Conservation (phyloP, 2,113 vertebrate species). For the Entelurus aequoreus region DNA sequence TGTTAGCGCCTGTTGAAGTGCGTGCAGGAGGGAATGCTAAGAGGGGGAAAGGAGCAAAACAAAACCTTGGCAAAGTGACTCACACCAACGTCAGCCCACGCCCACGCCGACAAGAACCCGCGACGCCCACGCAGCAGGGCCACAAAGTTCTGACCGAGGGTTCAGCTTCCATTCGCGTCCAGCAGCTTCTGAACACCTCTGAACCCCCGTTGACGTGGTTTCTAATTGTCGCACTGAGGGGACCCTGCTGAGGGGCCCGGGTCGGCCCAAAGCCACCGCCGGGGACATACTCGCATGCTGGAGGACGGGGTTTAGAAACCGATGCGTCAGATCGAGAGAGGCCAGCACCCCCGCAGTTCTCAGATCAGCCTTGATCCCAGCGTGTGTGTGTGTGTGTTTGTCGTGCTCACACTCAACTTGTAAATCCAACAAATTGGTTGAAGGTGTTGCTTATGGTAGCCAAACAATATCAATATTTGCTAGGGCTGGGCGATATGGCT, state of each 20-base stretch:
- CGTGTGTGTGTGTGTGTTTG: conserved; percentile 32
- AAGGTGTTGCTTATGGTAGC: too few relatives aligned
- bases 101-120: conserved; percentile 7
- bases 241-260: conserved; percentile 42
- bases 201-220: conserved; percentile 18
- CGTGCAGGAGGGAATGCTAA: background rate
- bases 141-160: conserved; percentile 15
- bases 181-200: conserved; percentile 1
- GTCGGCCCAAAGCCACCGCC: conserved; percentile 25
- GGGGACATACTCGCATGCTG: conserved; percentile 12
- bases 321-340: conserved; percentile 27
- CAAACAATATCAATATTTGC: too few relatives aligned
- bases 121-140: conserved; percentile 29
- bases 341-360: conserved; percentile 36
- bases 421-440: too few relatives aligned
- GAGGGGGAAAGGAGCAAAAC: conserved; percentile 4
- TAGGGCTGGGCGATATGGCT: too few relatives aligned
- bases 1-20: background rate
- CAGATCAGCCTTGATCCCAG: conserved; percentile 59
- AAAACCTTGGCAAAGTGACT: conserved; percentile 67
- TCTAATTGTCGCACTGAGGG: conserved; percentile 28
- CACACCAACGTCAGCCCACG: conserved; percentile 61
- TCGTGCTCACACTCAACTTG: too few relatives aligned
- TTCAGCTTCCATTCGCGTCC: conserved; percentile 10
- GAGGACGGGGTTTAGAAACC: conserved; percentile 14